Conservation (phyloP, 2,797 vertebrate species). For the Microctenopoma steveboyesi region DNA sequence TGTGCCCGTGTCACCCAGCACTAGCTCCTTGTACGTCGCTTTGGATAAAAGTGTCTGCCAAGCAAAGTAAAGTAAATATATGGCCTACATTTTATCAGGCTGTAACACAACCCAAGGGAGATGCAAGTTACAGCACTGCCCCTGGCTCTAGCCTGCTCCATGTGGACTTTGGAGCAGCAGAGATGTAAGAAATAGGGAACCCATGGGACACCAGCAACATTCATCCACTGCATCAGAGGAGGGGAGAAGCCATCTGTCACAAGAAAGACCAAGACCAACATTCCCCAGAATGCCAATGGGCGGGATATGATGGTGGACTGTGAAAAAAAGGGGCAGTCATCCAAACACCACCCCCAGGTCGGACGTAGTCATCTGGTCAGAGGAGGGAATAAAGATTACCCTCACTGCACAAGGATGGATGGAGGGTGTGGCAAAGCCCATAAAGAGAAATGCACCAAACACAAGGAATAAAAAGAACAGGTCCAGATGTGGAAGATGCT, state of each 20-base stretch:
- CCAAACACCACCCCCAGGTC: neutral
- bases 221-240: constrained; percentile 1
- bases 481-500: too few species aligned
- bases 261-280: constrained; percentile 1
- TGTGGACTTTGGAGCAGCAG: neutral
- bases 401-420: neutral
- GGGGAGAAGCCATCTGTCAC: neutral
- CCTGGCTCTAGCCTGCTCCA: neutral
- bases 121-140: neutral
- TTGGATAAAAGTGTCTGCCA: too few species aligned
- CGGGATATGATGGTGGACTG: neutral
- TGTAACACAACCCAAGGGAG: neutral
- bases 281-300: neutral
- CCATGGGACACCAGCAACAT: neutral
- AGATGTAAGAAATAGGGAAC: neutral
- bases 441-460: neutral
- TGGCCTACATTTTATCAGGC: neutral
- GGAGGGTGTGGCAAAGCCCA: neutral
- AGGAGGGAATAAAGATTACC: neutral
- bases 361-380: neutral
- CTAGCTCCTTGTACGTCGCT: too few species aligned
- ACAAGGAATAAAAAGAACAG: neutral
- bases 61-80: neutral
- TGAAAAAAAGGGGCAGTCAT: neutral
- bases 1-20: too few species aligned